These are phyloP conservation scores for Zaprionus kolodkinae DNA, from an alignment of 1,140 invertebrate species.

Conservation along the genomic window DNA sequence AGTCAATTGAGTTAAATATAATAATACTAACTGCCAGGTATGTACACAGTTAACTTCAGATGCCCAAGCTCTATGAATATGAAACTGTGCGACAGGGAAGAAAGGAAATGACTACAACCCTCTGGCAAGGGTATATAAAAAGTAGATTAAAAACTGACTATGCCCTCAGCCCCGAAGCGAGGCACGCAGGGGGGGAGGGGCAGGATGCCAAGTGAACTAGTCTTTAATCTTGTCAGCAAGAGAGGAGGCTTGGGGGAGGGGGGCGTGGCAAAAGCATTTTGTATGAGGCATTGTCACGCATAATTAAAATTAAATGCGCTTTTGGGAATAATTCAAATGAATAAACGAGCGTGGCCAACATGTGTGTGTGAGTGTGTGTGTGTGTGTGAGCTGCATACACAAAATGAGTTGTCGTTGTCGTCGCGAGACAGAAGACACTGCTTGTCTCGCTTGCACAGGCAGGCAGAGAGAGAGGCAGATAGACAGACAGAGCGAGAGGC, in stretches of 20 bases:
- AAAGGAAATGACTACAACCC: neutral
- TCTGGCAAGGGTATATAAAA: constrained; percentile 15
- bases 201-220: constrained; percentile 16
- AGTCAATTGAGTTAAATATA: too few species aligned
- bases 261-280: constrained; percentile 33
- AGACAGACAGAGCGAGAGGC: neutral
- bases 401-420: constrained; percentile 70
- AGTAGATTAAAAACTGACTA: constrained; percentile 21
- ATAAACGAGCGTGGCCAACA: constrained; percentile 79
- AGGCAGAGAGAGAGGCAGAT: neutral
- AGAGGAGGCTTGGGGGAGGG: neutral
- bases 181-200: neutral
- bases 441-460: neutral
- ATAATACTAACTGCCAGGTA: too few species aligned
- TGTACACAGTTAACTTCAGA: too few species aligned
- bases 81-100: neutral
- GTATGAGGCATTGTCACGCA: constrained; percentile 82
- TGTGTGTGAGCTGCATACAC: constrained; percentile 78
- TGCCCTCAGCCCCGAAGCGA: neutral
- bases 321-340: constrained; percentile 84
- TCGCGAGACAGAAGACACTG: constrained; percentile 8
- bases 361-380: constrained; percentile 50
- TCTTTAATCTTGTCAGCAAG: constrained; percentile 60
- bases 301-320: constrained; percentile 84
- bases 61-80: neutral